Percentiles rank a stretch among this genome's conserved stretches.
Evolutionary conservation across 2,797 vertebrate species (phyloP).

Genomic region (Crenichthys baileyi): DNA sequence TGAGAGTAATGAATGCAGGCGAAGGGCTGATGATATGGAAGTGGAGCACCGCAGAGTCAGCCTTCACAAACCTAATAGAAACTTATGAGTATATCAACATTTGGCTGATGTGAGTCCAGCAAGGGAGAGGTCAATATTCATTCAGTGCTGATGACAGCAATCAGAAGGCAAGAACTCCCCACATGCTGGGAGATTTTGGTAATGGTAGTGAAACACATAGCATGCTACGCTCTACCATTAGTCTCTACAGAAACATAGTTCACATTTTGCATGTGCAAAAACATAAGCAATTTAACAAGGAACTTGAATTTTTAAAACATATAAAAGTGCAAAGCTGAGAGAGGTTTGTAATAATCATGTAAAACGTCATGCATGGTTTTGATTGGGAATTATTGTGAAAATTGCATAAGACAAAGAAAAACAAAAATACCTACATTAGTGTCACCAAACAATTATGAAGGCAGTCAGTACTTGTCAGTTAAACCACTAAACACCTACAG

Average conservation of each 20-base stretch:
- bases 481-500: not conserved
- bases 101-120: conserved; percentile 48
- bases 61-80: conserved; percentile 63
- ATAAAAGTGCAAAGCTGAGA: not conserved
- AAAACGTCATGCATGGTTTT: not conserved
- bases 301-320: not conserved
- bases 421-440: not conserved
- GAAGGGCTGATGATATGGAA: conserved; percentile 45
- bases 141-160: conserved; percentile 65
- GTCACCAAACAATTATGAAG: not conserved
- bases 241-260: conserved; percentile 44
- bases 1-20: conserved; percentile 54
- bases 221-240: conserved; percentile 42
- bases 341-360: not conserved
- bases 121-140: conserved; percentile 61
- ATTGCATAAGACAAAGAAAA: not conserved
- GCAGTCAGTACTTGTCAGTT: not conserved
- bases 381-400: not conserved
- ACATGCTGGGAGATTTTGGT: conserved; percentile 54
- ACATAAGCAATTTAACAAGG: not conserved
- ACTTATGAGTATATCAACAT: conserved; percentile 61
- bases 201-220: conserved; percentile 54
- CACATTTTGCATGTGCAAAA: conserved; percentile 19
- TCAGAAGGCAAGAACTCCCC: conserved; percentile 46
- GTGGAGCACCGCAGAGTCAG: conserved; percentile 49